Evolutionary conservation across 1,140 invertebrate genomes (phyloP).

Genomic region (Idris sp.): DNA sequence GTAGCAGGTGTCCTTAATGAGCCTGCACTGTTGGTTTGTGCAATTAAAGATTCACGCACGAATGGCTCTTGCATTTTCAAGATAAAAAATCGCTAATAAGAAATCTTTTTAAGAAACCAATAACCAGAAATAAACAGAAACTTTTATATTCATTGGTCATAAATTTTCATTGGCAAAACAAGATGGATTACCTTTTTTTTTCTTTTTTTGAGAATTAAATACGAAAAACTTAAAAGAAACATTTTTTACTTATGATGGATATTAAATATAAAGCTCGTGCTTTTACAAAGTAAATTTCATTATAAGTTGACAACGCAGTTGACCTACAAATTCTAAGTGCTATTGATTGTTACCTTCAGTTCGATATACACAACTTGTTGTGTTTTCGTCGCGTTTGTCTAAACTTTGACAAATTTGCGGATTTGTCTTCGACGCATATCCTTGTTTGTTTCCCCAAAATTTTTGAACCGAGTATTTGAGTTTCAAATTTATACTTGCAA

Average conservation of each 20-base stretch:
- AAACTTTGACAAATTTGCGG: slow-evolving; percentile 29
- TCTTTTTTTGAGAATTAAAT: slow-evolving; percentile 5
- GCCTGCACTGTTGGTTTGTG: slow-evolving; percentile 40
- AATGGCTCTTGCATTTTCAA: too few species aligned
- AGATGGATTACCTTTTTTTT: slow-evolving; percentile 2
- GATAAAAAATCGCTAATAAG: too few species aligned
- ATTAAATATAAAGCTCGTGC: slow-evolving; percentile 43
- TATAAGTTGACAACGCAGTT: slow-evolving; percentile 53
- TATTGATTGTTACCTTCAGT: slow-evolving; percentile 51
- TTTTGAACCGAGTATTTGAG: slow-evolving; percentile 1
- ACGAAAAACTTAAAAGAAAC: background rate
- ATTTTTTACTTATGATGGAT: slow-evolving; percentile 31
- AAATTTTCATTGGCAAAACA: too few species aligned
- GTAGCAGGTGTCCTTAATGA: slow-evolving; percentile 42
- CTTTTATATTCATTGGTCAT: too few species aligned
- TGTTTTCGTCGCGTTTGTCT: slow-evolving; percentile 33
- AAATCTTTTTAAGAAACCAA: too few species aligned
- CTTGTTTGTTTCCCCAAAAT: slow-evolving; percentile 13
- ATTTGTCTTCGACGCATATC: background rate
- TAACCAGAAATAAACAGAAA: too few species aligned
- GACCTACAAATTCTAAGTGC: slow-evolving; percentile 59
- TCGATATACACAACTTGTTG: slow-evolving; percentile 32
- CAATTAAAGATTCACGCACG: slow-evolving; percentile 70
- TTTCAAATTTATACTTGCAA: background rate
- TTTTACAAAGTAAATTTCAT: slow-evolving; percentile 51